Evolutionary conservation across 2,113 vertebrate species (phyloP), one percentile per base, ranked within the genome.

Genomic region (Prinia subflava): DNA sequence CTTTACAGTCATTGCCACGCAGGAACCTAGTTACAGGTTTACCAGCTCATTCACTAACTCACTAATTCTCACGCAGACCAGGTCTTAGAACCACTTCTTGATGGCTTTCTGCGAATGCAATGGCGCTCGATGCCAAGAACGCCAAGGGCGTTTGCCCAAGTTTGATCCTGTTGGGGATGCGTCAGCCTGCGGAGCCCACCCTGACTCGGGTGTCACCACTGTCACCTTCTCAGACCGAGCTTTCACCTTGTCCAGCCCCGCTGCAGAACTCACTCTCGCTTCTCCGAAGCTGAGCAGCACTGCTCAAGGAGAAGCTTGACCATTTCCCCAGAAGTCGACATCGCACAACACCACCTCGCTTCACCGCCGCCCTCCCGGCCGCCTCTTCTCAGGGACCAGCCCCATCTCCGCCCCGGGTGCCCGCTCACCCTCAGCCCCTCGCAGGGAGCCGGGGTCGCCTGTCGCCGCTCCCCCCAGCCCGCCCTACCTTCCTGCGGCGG

Each of bases 401-500:
- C 8, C 8, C 75, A 23, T 1, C 46, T 16, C 57, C 24, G 14
- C n/a, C 13, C 11, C 46, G 4, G 8, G 5, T 19, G 24, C 69
- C 41, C 30, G 13, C 23, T 44, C 57, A 6, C 41, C 7, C 50
- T 28, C 65, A 20, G 49, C 56, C 17, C 27, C 63, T 59, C 60
- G n/a, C 28, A 10, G 35, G 46, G 25, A 69, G 53, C 33, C 22
- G 62, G 47, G n/a, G 15, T 65, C n/a, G n/a, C 41, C 69, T 15
- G 59, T 57, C 37, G 62, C 63, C 55, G 64, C 59, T 24, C 30
- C 31, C 13, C 13, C 53, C 42, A 28, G 15, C 49, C 21, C 7
- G 1, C 78, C 95, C 95, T 95, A 97, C 98, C 97, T 98, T 97
- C 76, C 70, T 74, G 74, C 92, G 88, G 90, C 57, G 89, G 81